Evolutionary conservation across 2,888 invertebrate species (phyloP), one percentile per base, ranked within the genome.

Genomic region (Tyria jacobaeae): DNA sequence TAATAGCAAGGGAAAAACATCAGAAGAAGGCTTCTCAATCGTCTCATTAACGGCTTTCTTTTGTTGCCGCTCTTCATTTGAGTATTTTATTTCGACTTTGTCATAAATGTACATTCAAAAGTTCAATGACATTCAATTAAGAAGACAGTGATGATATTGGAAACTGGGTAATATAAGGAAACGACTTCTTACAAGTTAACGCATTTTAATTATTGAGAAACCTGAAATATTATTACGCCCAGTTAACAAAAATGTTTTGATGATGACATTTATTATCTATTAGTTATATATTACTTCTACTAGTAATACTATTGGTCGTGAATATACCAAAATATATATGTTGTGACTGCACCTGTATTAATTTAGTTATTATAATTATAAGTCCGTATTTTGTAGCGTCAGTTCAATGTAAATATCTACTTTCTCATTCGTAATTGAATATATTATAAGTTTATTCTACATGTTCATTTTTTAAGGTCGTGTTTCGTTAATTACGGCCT

Each of bases 401-500:
- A 21, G 21, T 44, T 21, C 44, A 44, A 44, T 44, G 25, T 7
- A 21, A 41, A 14, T 34, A 55, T 27, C 14, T 7, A 44, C 17
- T 55, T 55, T 55, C 34, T 41, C 44, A 17, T 27, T 44, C 7
- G 10, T 25, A 44, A 31, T 54, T 6, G 41, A 55, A 10, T 34
- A 24, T 41, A 34, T 31, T 21, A 21, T 27, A 34, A 54, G 17
- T 39, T 31, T 31, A 15, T 21, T 31, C n/a, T 35, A 21, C 0
- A 44, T 17, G 44, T 41, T 34, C 7, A 21, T 44, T 55, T 27
- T 15, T 31, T 21, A 21, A 24, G 34, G 31, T 15, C 31, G 44
- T n/a, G 27, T 44, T 54, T 54, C 41, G 17, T 17, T 27, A 27
- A 12, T 41, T 41, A 44, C n/a, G 31, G 44, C 55, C 44, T 55